Percentiles rank a stretch among this genome's conserved stretches.
Evolutionary conservation across 2,113 vertebrate species (phyloP).

Genomic region (Morone chrysops): DNA sequence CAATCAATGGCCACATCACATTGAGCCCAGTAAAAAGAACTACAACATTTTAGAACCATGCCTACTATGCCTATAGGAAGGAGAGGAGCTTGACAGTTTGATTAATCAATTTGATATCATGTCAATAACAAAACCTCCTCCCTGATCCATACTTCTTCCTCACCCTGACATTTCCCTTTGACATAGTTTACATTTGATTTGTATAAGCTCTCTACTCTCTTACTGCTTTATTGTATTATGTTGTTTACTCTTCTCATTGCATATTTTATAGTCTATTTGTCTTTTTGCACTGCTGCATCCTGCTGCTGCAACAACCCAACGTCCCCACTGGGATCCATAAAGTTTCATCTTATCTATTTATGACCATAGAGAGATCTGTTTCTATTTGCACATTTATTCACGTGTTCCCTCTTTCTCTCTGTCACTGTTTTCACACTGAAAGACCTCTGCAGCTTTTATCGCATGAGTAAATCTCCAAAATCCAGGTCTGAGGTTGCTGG

Average conservation of each 20-base stretch:
- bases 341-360: slow-evolving; percentile 45
- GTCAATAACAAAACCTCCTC: neutral
- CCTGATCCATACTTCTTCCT: neutral
- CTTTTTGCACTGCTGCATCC: slow-evolving; percentile 14
- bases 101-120: neutral
- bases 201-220: neutral
- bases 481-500: slow-evolving; percentile 38
- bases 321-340: slow-evolving; percentile 52
- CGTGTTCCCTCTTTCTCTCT: neutral
- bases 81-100: neutral
- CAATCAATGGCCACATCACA: neutral
- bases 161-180: neutral
- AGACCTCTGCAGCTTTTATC: slow-evolving; percentile 23
- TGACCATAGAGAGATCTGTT: slow-evolving; percentile 14
- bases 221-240: neutral
- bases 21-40: neutral
- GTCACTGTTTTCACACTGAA: slow-evolving; percentile 21
- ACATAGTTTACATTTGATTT: neutral
- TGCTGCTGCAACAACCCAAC: slow-evolving; percentile 33
- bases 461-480: slow-evolving; percentile 53
- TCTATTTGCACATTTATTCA: slow-evolving; percentile 25
- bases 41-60: neutral
- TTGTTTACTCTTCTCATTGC: slow-evolving; percentile 55
- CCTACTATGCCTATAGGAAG: neutral
- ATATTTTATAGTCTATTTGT: slow-evolving; percentile 20